phyloP scores from a whole-genome alignment of 2,797 vertebrate genomes.

The Hoplostethus atlanticus region DNA sequence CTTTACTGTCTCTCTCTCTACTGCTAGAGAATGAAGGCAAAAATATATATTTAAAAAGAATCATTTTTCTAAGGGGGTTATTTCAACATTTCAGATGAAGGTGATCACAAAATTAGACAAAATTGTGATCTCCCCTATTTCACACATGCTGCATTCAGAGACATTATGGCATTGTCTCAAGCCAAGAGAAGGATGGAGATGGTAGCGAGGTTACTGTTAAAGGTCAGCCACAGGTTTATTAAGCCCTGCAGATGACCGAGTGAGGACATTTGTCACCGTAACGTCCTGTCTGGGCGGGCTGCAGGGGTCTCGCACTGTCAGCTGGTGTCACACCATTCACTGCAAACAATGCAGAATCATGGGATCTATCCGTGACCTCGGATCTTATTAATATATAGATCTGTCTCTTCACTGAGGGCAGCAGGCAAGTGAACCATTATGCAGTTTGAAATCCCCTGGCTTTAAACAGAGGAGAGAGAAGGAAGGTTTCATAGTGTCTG shows the following conservation, averaged over 20 bases:
- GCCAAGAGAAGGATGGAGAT: neutral
- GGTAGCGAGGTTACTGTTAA: neutral
- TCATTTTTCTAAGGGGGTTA: no score
- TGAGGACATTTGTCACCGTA: slow-evolving; percentile 17
- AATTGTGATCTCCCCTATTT: no score
- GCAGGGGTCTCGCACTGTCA: neutral
- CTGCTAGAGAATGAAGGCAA: no score
- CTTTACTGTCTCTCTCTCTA: no score
- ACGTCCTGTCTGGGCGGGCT: neutral
- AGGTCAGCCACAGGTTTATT: slow-evolving; percentile 14
- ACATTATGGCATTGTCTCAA: neutral
- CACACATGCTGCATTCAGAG: slow-evolving; percentile 1
- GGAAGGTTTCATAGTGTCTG: neutral
- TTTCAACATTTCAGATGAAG: no score
- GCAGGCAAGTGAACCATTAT: slow-evolving; percentile 28
- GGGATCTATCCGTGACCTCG: slow-evolving; percentile 20
- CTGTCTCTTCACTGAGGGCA: slow-evolving; percentile 36
- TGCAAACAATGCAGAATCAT: neutral
- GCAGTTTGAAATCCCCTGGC: slow-evolving; percentile 17
- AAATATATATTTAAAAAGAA: no score
- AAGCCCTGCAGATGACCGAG: slow-evolving; percentile 17
- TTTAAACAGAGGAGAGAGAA: slow-evolving; percentile 17
- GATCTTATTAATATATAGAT: slow-evolving; percentile 45
- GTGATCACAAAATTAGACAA: no score
- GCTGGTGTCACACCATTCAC: neutral